A percentile compares a stretch with the other conserved stretches of the same genome.
Conservation (phyloP, 2,888 invertebrate genomes). For the Protodeltote pygarga region DNA sequence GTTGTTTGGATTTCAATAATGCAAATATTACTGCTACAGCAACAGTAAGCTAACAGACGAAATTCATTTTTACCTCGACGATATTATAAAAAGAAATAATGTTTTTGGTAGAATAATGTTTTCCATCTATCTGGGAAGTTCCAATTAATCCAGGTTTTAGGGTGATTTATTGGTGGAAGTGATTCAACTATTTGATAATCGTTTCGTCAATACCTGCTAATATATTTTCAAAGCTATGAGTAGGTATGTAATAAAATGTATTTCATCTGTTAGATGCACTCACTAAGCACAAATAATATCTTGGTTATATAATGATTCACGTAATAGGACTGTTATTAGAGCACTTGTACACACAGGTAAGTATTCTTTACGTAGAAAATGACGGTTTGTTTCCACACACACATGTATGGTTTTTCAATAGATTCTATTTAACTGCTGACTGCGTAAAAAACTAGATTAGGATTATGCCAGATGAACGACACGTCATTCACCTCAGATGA, state of each 20-base stretch:
- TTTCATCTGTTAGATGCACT: constrained; percentile 44
- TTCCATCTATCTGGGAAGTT: no score
- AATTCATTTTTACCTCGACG: constrained; percentile 43
- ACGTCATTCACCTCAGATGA: no score
- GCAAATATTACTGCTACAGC: constrained; percentile 40
- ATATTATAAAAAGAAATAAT: neutral
- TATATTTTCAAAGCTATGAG: no score
- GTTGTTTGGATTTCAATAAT: neutral
- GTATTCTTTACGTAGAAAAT: neutral
- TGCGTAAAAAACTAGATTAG: no score
- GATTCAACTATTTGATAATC: no score
- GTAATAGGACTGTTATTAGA: constrained; percentile 11
- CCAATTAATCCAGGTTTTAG: no score
- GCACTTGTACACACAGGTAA: constrained; percentile 30
- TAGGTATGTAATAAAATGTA: constrained; percentile 45
- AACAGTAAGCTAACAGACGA: constrained; percentile 38
- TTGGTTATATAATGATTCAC: constrained; percentile 10
- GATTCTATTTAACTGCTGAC: no score
- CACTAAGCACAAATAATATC: constrained; percentile 29
- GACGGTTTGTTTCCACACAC: constrained; percentile 21
- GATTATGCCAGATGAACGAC: no score
- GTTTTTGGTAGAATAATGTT: no score
- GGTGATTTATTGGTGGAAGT: no score
- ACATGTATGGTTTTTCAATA: neutral
- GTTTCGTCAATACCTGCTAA: no score